A percentile compares a stretch with the other conserved stretches of the same genome.
Conservation (phyloP, 64 coral and sea anemone genomes). For the Catalaphyllia jardinei region DNA sequence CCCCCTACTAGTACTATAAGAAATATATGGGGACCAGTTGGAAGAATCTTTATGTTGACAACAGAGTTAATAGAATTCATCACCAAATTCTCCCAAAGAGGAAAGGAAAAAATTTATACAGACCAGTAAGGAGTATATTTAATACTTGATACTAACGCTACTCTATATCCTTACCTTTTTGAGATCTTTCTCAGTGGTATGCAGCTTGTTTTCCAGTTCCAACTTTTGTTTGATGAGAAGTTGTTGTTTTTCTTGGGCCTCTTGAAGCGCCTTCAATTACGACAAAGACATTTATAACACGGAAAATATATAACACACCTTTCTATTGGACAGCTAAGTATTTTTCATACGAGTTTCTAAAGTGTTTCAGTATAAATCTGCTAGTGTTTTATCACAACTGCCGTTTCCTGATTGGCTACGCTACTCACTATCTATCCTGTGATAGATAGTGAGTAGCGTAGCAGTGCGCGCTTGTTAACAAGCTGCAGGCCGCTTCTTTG, state of each 20-base stretch:
- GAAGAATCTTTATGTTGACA: neutral
- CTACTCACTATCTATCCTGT: too few relatives aligned
- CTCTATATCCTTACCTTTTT: slow-evolving; percentile 45
- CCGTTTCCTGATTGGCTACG: too few relatives aligned
- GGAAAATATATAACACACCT: neutral
- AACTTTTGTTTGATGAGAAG: slow-evolving; percentile 85
- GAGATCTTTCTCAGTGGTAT: slow-evolving; percentile 69
- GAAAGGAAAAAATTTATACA: neutral
- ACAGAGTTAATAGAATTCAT: neutral
- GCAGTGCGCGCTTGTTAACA: too few relatives aligned
- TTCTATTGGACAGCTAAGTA: neutral
- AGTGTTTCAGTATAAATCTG: too few relatives aligned
- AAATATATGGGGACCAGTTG: neutral
- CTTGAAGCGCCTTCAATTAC: slow-evolving; percentile 65
- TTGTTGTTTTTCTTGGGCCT: slow-evolving; percentile 86
- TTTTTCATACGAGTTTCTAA: too few relatives aligned
- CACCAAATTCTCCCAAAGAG: neutral
- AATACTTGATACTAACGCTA: neutral
- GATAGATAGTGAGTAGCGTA: too few relatives aligned
- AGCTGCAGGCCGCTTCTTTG: too few relatives aligned
- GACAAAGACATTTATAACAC: neutral
- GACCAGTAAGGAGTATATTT: neutral
- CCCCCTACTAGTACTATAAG: neutral
- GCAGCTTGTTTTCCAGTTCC: slow-evolving; percentile 76
- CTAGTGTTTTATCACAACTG: too few relatives aligned